Percentiles rank a stretch among this genome's conserved stretches.
These are phyloP conservation scores for Pyrrhura leucotis DNA, from an alignment of 2,797 vertebrate species.

Conservation along the genomic window DNA sequence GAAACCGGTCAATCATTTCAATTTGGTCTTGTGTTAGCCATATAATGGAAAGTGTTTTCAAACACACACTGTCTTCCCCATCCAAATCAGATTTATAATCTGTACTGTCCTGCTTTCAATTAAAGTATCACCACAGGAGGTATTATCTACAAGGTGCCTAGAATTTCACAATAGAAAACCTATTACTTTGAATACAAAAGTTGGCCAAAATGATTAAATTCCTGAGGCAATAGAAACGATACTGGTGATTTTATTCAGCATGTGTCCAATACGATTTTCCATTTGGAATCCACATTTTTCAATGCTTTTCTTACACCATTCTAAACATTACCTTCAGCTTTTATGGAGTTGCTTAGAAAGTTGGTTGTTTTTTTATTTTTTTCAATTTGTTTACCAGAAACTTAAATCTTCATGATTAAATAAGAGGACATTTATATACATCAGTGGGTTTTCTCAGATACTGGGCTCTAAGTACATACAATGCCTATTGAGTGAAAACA, in stretches of 20 bases:
- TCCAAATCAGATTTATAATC: background rate
- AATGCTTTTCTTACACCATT: conserved; percentile 54
- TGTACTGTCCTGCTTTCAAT: background rate
- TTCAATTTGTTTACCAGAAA: conserved; percentile 70
- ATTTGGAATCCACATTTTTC: conserved; percentile 71
- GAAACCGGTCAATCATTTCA: background rate
- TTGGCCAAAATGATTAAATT: conserved; percentile 52
- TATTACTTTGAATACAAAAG: background rate
- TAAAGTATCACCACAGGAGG: background rate
- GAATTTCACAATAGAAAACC: background rate
- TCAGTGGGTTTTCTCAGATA: conserved; percentile 51
- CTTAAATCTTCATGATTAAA: conserved; percentile 70
- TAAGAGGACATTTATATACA: conserved; percentile 74
- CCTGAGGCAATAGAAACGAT: conserved; percentile 63
- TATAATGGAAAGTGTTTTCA: background rate
- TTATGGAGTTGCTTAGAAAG: conserved; percentile 72
- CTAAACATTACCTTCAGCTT: conserved; percentile 73
- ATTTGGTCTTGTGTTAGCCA: background rate
- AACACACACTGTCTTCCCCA: background rate
- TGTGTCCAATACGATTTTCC: conserved; percentile 74
- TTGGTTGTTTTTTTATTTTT: background rate
- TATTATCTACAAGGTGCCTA: background rate
- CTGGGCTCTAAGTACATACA: conserved; percentile 70
- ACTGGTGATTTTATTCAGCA: conserved; percentile 82
- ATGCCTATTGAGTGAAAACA: conserved; percentile 63